Base-by-base conservation (phyloP, 2,113 vertebrate species). In the Thalassoma bifasciatum region DNA sequence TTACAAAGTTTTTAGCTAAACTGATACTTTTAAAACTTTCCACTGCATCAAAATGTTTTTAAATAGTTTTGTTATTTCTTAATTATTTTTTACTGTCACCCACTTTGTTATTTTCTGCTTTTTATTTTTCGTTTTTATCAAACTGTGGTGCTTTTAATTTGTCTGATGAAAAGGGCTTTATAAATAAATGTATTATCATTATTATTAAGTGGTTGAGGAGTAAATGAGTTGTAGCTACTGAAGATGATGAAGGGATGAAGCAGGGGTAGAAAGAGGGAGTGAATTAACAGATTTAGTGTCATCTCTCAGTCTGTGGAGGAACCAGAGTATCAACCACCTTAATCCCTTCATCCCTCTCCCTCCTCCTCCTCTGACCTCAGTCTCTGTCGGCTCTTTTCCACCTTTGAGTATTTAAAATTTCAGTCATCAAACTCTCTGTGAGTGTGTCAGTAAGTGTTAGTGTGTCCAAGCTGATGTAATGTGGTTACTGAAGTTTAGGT, bases 241-340 rank as follows among this genome's bases (percentile, higher is more conserved):
- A 5, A 17, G 4, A 38, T 38, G 40, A 42, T 5, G 42, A 14
- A 16, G 13, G 17, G 44, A 17, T 6, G 14, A 42, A 8, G 62
- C 50, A 51, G 72, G 75, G 63, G 81, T 10, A 50, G 53, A 34
- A 50, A 42, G 81, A 64, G 81, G 83, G 82, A 69, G 58, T 69
- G 87, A 87, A 92, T 92, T 83, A 94, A 92, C 88, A 91, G 90
- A 92, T 93, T 93, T 93, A 93, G 91, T 93, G 92, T 94, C 92
- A 93, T 92, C 88, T 91, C 91, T 92, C 85, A 89, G 92, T 92
- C 90, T 92, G 92, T 88, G 92, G 76, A 54, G 71, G 86, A 90
- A 86, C 91, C 92, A 92, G 85, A 91, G 79, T 91, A 92, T 93
- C 37, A 87, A 93, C 88, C 90, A 84, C 85, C 52, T 81, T 93